Evolutionary conservation across 2,888 invertebrate genomes (phyloP), one percentile per base, ranked within the genome.

Genomic region (Palloptera scutellata): DNA sequence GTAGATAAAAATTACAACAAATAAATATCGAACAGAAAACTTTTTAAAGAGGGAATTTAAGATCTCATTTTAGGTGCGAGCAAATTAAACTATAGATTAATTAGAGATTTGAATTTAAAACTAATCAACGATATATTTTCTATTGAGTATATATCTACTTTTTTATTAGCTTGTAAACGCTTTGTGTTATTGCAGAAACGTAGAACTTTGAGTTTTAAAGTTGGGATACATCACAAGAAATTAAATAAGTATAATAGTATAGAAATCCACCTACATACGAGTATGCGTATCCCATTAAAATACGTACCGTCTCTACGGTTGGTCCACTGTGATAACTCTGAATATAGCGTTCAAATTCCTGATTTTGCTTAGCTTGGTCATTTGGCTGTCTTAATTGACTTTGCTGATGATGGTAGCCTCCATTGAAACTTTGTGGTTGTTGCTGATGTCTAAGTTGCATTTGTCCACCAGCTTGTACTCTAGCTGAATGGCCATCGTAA

Each of bases 281-380:
- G 30, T 30, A 30, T 30, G 30, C 2, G 6, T 30, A 30, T 30
- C 2, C 30, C 30, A 30, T 30, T 30, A 30, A n/a, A n/a, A 9
- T n/a, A 72, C 76, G 72, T 57, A 83, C 83, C 42, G 83, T 83
- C 70, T 83, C 84, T 13, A 83, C 84, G 11, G 84, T 78, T 15
- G 83, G 83, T 67, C 81, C 81, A 70, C 78, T 81, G 45, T 82
- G 83, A 72, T 83, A 81, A 42, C 78, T 79, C 55, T 83, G 80
- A 54, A 83, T 83, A 67, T 83, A 83, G 3, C 83, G 78, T 65
- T 83, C 83, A 66, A 83, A 83, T 61, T 83, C 83, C 71, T 82
- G 81, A 58, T 83, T 83, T 60, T 82, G 79, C 2, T 78, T 79
- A 30, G 79, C 74, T 67, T 80, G 82, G 41, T 78, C 76, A 45